Evolutionary conservation across 2,797 vertebrate genomes (phyloP).

Genomic region (Sphenodon punctatus): DNA sequence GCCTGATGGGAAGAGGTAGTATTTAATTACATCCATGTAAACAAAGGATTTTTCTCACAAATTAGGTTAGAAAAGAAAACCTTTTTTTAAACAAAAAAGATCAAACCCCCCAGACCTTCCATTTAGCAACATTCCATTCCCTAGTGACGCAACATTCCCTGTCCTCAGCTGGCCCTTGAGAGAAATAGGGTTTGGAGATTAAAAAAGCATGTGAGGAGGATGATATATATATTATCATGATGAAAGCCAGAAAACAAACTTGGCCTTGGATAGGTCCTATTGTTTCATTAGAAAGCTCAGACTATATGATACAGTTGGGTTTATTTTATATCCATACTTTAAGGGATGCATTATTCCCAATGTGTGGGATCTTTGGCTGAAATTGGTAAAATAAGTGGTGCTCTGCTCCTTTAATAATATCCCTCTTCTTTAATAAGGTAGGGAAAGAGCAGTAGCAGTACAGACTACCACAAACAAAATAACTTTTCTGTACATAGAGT

Average conservation of each 20-base stretch:
- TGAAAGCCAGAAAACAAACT: background rate
- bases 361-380: background rate
- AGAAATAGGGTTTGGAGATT: background rate
- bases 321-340: background rate
- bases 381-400: too few species aligned
- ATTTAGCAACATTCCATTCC: background rate
- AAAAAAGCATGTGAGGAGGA: too few species aligned
- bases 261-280: background rate
- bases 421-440: background rate
- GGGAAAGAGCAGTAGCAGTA: background rate
- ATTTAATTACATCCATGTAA: too few species aligned
- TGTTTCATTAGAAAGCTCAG: background rate
- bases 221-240: background rate
- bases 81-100: background rate
- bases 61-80: background rate
- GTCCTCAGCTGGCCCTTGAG: background rate
- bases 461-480: background rate
- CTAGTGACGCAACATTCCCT: constrained; percentile 5
- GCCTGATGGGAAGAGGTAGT: too few species aligned
- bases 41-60: background rate
- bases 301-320: background rate
- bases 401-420: background rate
- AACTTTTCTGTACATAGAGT: too few species aligned
- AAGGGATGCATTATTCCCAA: background rate
- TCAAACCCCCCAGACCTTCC: background rate